phyloP scores from a whole-genome alignment of 2,888 invertebrate genomes.

The Entomobrya proxima region DNA sequence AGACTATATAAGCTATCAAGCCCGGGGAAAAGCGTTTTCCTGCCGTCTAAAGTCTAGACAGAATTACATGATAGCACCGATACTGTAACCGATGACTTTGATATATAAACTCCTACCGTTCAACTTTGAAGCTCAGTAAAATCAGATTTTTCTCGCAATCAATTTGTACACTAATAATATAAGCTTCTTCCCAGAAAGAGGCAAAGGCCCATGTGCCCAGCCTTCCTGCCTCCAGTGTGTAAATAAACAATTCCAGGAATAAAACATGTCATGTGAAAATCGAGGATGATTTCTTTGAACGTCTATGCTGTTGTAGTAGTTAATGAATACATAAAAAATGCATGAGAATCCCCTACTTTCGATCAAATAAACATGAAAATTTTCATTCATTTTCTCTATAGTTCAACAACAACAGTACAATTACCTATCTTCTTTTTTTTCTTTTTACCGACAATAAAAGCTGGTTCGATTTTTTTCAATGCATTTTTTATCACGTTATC shows the following conservation, averaged over 20 bases:
- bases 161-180: background rate
- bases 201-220: background rate
- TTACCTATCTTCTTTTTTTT: slow-evolving; percentile 24
- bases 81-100: background rate
- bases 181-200: background rate
- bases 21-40: background rate
- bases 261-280: slow-evolving; percentile 32
- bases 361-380: slow-evolving; percentile 41
- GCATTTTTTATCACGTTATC: slow-evolving; percentile 48
- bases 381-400: slow-evolving; percentile 10
- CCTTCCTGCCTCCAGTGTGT: background rate
- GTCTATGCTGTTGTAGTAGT: background rate
- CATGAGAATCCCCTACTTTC: slow-evolving; percentile 38
- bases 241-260: slow-evolving; percentile 39
- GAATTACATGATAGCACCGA: background rate
- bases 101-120: background rate
- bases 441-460: background rate
- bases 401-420: background rate
- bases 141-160: background rate
- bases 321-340: slow-evolving; percentile 55
- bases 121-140: background rate
- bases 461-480: slow-evolving; percentile 42
- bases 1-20: background rate
- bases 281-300: background rate
- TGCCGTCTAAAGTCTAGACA: background rate